Base-by-base conservation (phyloP, 2,888 invertebrate genomes). In the Pyrgus malvae region DNA sequence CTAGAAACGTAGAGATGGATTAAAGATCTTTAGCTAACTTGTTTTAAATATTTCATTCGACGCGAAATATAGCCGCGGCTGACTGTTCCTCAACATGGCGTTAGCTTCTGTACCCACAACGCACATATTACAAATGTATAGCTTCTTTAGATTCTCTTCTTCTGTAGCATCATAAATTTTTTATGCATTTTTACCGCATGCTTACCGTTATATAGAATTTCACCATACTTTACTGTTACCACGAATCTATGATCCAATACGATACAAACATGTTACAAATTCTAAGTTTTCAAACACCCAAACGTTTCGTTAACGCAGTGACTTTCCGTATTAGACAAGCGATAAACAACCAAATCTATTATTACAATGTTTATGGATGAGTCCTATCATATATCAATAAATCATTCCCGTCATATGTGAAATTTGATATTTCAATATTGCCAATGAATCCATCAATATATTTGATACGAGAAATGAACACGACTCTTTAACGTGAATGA, bases 371-470 rank as follows among this genome's bases (percentile, higher is more conserved):
- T 37, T 3, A 37, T 37, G 5, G 37, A 17, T 4, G 6, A 6
- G 21, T 21, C 21, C 3, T 33, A 46, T 35, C 6, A 35, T 25
- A 21, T 33, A 46, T 35, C 6, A 35, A 35, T 25, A 16, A 46
- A 46, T 33, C 50, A 12, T 25, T 25, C 5, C 9, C 33, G 23
- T 50, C 41, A 29, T 25, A 40, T 14, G 21, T 42, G 41, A 50
- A 50, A 50, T 50, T 2, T 33, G 50, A 50, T 50, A 50, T 42
- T 33, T 17, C 33, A 33, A 42, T 50, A 31, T 33, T n/a, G 31
- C 4, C 41, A 25, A 50, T 50, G 11, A 50, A 50, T 42, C 25
- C 33, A 33, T 16, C 50, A 50, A 50, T 50, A 25, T 50, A 59
- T 33, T 37, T 6, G 21, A 17, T 9, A 7, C 9, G 3, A 16